Evolutionary conservation across 2,113 vertebrate species (phyloP).

Genomic region (Dendrocopos noguchii): DNA sequence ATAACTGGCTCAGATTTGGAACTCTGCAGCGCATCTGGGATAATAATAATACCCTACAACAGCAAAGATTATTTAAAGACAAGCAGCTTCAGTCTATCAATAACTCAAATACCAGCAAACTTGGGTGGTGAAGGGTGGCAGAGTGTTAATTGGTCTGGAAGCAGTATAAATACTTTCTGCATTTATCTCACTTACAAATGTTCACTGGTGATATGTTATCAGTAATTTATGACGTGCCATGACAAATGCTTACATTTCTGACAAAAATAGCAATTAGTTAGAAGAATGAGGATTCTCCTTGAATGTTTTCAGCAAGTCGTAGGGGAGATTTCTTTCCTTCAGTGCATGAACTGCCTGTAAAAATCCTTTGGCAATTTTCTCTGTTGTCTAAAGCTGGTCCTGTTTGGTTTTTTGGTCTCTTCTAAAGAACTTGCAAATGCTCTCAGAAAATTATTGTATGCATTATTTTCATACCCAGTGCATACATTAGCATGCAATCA

Average conservation of each 20-base stretch:
- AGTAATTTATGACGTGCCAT: conserved; percentile 68
- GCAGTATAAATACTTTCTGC: conserved; percentile 49
- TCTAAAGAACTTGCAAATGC: background rate
- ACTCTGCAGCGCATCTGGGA: background rate
- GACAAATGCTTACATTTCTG: conserved; percentile 44
- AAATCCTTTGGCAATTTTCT: background rate
- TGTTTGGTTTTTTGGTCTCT: background rate
- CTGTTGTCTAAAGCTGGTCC: background rate
- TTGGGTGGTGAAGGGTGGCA: conserved; percentile 35
- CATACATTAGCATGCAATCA: background rate
- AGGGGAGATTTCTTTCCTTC: background rate
- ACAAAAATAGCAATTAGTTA: conserved; percentile 52
- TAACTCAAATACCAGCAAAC: conserved; percentile 31
- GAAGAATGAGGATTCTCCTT: conserved; percentile 33
- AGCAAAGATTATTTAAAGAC: background rate
- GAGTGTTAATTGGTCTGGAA: conserved; percentile 57
- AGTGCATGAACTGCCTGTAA: background rate
- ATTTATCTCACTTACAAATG: conserved; percentile 57
- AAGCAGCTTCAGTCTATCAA: conserved; percentile 20
- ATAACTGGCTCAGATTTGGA: background rate
- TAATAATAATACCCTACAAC: background rate
- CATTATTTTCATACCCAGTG: background rate
- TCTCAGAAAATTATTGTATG: background rate
- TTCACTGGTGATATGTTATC: conserved; percentile 65
- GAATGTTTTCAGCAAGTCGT: background rate